Conservation (phyloP, 2,113 vertebrate genomes). For the Amphiprion percula region DNA sequence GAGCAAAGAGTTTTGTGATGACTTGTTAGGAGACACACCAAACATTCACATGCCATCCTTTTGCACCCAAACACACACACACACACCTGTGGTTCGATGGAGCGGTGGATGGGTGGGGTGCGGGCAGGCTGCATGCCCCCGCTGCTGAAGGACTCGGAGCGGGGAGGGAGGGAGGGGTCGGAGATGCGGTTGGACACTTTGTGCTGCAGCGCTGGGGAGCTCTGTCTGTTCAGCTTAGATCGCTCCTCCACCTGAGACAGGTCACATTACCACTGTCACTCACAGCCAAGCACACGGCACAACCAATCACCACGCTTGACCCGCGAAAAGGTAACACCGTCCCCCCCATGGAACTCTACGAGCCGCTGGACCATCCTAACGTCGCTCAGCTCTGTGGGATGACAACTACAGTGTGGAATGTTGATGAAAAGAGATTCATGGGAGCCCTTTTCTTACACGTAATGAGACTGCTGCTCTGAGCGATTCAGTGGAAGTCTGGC, state of each 20-base stretch:
- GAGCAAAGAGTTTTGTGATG: not conserved
- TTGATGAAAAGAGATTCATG: not conserved
- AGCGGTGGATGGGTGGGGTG: slow-evolving; percentile 91
- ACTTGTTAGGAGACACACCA: not conserved
- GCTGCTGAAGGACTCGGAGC: slow-evolving; percentile 96
- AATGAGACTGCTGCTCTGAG: fast-evolving
- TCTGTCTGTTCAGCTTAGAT: slow-evolving; percentile 95
- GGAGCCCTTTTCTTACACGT: too few relatives aligned
- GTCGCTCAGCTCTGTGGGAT: slow-evolving; percentile 10
- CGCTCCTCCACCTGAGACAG: slow-evolving; percentile 93
- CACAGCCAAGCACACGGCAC: slow-evolving; percentile 50
- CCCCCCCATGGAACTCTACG: slow-evolving; percentile 10
- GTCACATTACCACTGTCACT: slow-evolving; percentile 64
- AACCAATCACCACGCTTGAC: slow-evolving; percentile 37
- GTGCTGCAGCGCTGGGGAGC: slow-evolving; percentile 94
- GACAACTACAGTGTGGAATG: not conserved
- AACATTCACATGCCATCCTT: not conserved
- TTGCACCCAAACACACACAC: slow-evolving; percentile 32
- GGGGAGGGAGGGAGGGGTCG: slow-evolving; percentile 93
- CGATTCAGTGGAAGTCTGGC: not conserved
- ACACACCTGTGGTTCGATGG: slow-evolving; percentile 94
- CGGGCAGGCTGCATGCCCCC: slow-evolving; percentile 92
- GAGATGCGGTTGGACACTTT: slow-evolving; percentile 96
- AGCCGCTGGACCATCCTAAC: slow-evolving; percentile 48
- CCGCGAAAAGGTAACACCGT: not conserved